Evolutionary conservation across 1,140 invertebrate species (phyloP).

Genomic region (Meloidogyne exigua): DNA sequence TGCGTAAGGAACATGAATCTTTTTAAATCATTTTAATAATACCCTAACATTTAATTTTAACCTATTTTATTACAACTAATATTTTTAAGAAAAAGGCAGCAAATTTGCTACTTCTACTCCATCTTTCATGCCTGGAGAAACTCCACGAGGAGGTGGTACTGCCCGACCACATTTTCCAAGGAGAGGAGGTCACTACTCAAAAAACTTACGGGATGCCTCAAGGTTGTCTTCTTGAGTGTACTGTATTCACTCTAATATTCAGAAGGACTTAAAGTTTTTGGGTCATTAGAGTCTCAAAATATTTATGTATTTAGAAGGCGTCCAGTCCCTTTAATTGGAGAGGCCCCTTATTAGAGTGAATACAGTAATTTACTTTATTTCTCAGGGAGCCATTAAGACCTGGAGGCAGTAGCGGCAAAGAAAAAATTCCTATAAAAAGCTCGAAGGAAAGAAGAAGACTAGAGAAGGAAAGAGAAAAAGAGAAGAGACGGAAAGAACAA

Average conservation of each 20-base stretch:
- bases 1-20: too few relatives aligned
- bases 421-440: neutral
- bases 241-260: neutral
- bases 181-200: neutral
- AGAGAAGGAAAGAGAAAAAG: neutral
- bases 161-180: neutral
- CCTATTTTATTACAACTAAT: too few relatives aligned
- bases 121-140: neutral
- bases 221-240: neutral
- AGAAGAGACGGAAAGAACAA: neutral
- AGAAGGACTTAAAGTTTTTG: too few relatives aligned
- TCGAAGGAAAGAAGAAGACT: neutral
- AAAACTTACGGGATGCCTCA: slow-evolving; percentile 1
- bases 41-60: too few relatives aligned
- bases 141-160: neutral
- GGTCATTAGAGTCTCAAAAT: too few relatives aligned
- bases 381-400: neutral
- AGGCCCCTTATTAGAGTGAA: neutral
- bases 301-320: too few relatives aligned
- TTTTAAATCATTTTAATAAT: too few relatives aligned
- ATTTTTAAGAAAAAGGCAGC: neutral
- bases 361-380: neutral
- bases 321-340: neutral
- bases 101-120: neutral
- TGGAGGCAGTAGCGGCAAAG: neutral